Conservation (phyloP, 2,888 invertebrate species). For the Pachycephus smyrnensis region DNA sequence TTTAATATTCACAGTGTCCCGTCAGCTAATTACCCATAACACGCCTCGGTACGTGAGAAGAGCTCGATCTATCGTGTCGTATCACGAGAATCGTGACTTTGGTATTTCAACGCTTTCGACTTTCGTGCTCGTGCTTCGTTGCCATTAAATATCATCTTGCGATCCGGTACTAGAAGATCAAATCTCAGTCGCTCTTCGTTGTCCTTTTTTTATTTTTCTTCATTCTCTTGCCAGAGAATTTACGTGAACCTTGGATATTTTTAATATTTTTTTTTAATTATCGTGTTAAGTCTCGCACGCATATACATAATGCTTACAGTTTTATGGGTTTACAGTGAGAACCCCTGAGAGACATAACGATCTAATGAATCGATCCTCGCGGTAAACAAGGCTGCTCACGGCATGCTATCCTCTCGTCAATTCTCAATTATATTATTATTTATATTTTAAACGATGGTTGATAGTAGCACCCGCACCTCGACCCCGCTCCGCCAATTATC, state of each 20-base stretch:
- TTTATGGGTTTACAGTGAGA: conserved; percentile 10
- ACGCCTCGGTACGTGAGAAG: conserved; percentile 5
- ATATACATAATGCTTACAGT: neutral
- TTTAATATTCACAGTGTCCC: conserved; percentile 7
- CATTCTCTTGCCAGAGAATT: neutral
- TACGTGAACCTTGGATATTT: neutral
- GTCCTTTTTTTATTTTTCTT: neutral
- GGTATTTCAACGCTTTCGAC: neutral
- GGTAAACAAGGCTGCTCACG: conserved; percentile 35
- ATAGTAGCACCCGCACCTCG: conserved; percentile 28
- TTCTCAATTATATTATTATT: conserved; percentile 56
- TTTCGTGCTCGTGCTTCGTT: neutral
- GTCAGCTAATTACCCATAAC: conserved; percentile 4
- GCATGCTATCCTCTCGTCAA: conserved; percentile 57
- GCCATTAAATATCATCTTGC: neutral
- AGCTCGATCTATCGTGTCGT: neutral
- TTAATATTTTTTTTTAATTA: neutral
- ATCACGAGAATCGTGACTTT: neutral
- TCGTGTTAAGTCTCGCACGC: neutral
- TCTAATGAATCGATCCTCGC: conserved; percentile 22
- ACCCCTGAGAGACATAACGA: conserved; percentile 16
- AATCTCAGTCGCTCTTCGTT: neutral
- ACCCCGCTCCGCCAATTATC: conserved; percentile 12
- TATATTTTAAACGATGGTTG: conserved; percentile 43
- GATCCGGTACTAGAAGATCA: neutral